Conservation (phyloP, 2,113 vertebrate genomes). For the Catharus bicknelli region DNA sequence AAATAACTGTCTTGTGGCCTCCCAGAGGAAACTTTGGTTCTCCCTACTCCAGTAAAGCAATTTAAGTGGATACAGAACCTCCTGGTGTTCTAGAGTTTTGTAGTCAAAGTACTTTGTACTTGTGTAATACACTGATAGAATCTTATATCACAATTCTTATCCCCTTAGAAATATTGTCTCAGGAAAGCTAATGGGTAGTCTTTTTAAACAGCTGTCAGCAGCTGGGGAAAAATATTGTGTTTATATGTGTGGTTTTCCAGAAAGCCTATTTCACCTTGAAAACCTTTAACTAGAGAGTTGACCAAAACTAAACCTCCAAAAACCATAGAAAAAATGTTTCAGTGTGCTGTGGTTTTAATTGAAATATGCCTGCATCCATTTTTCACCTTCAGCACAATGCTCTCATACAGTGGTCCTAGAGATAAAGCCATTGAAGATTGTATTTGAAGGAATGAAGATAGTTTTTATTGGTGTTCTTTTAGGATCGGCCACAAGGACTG, state of each 20-base stretch:
- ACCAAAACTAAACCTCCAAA: background rate
- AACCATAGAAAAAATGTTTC: background rate
- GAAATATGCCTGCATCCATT: background rate
- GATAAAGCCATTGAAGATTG: constrained; percentile 32
- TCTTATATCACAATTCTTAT: background rate
- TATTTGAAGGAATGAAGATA: constrained; percentile 56
- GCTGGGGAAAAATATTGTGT: background rate
- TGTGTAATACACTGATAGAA: background rate
- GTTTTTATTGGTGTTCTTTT: constrained; percentile 64
- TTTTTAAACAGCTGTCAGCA: background rate
- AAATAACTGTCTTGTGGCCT: background rate
- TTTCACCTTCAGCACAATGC: background rate
- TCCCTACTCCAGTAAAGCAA: background rate
- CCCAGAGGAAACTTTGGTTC: background rate
- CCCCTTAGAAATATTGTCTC: background rate
- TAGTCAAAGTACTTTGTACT: background rate
- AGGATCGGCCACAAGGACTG: constrained; percentile 54
- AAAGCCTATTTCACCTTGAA: background rate
- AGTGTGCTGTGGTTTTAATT: constrained; percentile 11
- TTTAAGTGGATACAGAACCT: background rate
- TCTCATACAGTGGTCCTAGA: constrained; percentile 36
- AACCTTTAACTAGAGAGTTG: background rate
- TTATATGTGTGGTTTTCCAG: background rate
- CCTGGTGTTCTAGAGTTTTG: background rate
- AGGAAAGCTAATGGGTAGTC: background rate